Percentiles rank a stretch among this genome's conserved stretches.
phyloP scores from a whole-genome alignment of 2,797 vertebrate genomes.

The Intellagama lesueurii region DNA sequence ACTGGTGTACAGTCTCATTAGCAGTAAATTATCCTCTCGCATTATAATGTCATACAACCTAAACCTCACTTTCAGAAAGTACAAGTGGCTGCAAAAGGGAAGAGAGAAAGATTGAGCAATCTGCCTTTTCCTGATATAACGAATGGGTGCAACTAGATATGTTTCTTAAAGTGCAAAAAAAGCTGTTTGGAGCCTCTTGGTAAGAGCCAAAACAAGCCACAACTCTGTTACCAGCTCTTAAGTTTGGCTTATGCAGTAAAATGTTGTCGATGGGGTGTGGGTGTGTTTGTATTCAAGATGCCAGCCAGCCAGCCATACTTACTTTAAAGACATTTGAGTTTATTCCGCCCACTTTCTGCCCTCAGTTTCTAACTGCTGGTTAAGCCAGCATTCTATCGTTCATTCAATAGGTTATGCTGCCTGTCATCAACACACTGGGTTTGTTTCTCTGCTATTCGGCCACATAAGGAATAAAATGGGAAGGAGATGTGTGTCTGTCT shows the following conservation, averaged over 20 bases:
- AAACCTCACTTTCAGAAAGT: neutral
- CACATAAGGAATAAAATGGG: neutral
- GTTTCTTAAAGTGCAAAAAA: neutral
- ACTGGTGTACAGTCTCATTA: neutral
- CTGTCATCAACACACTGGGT: neutral
- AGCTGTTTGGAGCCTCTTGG: neutral
- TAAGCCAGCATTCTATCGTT: neutral
- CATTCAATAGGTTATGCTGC: neutral
- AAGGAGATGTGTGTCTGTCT: neutral
- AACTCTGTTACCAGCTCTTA: neutral
- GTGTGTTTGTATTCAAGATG: no score
- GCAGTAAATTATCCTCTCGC: neutral
- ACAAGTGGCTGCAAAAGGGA: neutral
- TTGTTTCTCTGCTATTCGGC: neutral
- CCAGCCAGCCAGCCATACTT: no score
- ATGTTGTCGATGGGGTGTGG: no score
- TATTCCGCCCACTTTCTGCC: no score
- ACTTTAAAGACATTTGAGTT: no score
- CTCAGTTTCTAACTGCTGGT: no score
- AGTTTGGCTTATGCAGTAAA: no score
- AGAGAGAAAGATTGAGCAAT: neutral
- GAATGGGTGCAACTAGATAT: neutral
- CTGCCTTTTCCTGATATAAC: neutral
- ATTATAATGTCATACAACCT: neutral
- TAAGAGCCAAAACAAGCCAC: neutral